These are phyloP conservation scores for Pseudomyrmex cubaensis DNA, from an alignment of 1,140 invertebrate species.

Conservation along the genomic window DNA sequence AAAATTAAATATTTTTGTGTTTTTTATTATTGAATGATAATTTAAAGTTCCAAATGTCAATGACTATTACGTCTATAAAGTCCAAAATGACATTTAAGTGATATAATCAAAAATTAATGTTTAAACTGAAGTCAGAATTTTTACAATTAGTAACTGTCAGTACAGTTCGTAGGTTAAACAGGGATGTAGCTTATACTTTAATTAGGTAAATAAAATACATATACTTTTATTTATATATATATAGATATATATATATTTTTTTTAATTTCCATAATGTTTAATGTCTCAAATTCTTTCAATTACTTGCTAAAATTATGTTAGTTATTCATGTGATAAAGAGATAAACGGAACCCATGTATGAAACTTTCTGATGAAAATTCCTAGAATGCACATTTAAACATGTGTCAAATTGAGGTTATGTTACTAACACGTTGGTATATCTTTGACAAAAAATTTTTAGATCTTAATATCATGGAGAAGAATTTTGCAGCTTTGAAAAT, in stretches of 20 bases:
- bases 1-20: background rate
- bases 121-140: background rate
- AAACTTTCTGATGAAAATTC: background rate
- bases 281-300: background rate
- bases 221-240: too few species aligned
- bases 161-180: background rate
- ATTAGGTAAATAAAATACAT: too few species aligned
- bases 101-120: background rate
- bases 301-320: background rate
- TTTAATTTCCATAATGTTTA: too few species aligned
- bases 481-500: slow-evolving; percentile 68
- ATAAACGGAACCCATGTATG: background rate
- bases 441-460: background rate
- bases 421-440: background rate
- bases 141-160: background rate
- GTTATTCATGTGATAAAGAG: background rate
- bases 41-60: background rate
- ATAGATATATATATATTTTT: too few species aligned
- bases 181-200: too few species aligned
- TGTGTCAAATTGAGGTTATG: background rate
- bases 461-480: slow-evolving; percentile 72
- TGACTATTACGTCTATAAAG: background rate
- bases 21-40: background rate
- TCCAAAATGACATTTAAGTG: background rate
- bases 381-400: background rate